Percentiles rank a stretch among this genome's conserved stretches.
These are phyloP conservation scores for Harpalus rufipes DNA, from an alignment of 2,888 invertebrate species.

Conservation along the genomic window DNA sequence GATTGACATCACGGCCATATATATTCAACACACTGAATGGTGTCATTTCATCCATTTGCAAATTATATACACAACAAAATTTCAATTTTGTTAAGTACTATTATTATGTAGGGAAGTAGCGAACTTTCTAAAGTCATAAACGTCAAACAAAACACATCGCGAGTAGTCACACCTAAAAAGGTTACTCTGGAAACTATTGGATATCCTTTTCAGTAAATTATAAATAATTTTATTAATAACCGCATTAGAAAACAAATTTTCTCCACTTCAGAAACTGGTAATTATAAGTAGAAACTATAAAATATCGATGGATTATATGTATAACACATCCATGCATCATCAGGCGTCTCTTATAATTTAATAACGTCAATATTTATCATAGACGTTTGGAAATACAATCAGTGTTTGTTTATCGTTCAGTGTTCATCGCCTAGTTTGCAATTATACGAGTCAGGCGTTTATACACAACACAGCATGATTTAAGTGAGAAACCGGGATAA, in stretches of 20 bases:
- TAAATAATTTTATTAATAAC: slow-evolving; percentile 7
- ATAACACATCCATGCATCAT: slow-evolving; percentile 20
- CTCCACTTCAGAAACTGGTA: slow-evolving; percentile 4
- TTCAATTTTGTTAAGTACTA: too few species aligned
- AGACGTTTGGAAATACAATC: slow-evolving; percentile 28
- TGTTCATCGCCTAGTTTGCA: slow-evolving; percentile 20
- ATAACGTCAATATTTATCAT: slow-evolving; percentile 46
- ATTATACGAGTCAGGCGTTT: slow-evolving; percentile 32
- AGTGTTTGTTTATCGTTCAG: slow-evolving; percentile 34
- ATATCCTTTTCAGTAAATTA: slow-evolving; percentile 13
- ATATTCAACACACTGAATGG: too few species aligned
- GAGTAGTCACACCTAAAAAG: slow-evolving; percentile 13
- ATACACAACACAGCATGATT: slow-evolving; percentile 8
- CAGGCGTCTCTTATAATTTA: slow-evolving; percentile 21
- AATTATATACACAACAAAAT: too few species aligned
- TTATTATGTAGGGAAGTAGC: neutral
- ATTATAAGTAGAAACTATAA: slow-evolving; percentile 24
- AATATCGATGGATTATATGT: slow-evolving; percentile 1
- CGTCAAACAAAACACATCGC: slow-evolving; percentile 22
- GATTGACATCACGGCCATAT: too few species aligned
- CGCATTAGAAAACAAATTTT: slow-evolving; percentile 34
- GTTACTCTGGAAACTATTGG: neutral
- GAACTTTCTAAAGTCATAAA: slow-evolving; percentile 31
- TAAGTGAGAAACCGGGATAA: slow-evolving; percentile 44
- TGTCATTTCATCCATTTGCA: too few species aligned